phyloP scores from a whole-genome alignment of 2,113 vertebrate species.

The Cephalopterus ornatus region DNA sequence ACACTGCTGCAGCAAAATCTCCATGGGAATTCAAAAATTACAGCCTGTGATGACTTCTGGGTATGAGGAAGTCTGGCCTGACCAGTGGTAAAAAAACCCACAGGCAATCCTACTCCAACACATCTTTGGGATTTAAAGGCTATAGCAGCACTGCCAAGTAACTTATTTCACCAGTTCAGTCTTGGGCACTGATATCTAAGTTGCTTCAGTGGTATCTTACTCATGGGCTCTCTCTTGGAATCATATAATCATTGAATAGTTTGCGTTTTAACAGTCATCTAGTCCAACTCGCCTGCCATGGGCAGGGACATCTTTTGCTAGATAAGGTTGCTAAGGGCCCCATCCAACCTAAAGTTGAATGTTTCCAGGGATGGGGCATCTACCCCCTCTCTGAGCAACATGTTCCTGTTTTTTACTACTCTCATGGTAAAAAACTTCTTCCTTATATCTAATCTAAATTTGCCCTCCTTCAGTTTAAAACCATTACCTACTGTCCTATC shows the following conservation, averaged over 20 bases:
- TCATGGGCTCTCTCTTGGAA: not conserved
- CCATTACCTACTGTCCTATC: not conserved
- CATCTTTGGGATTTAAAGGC: not conserved
- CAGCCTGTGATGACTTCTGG: not conserved
- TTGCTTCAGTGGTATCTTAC: not conserved
- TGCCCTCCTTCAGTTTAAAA: not conserved
- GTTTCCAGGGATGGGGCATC: too few species aligned
- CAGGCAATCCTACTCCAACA: not conserved
- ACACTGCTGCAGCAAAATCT: not conserved
- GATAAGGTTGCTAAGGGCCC: not conserved
- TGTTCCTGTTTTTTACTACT: not conserved
- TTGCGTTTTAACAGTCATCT: not conserved
- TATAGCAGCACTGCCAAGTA: not conserved
- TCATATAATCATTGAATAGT: not conserved
- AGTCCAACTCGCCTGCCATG: not conserved
- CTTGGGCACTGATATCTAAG: not conserved
- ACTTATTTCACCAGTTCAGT: not conserved
- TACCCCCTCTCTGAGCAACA: not conserved
- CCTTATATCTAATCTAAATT: not conserved
- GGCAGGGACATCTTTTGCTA: not conserved
- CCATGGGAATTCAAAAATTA: not conserved
- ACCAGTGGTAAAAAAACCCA: not conserved
- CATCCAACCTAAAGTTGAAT: not conserved
- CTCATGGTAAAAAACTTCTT: not conserved
- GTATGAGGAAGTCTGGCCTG: not conserved